Evolutionary conservation across 2,888 invertebrate species (phyloP), one percentile per base, ranked within the genome.

Genomic region (Hirtodrosophila alboralis): DNA sequence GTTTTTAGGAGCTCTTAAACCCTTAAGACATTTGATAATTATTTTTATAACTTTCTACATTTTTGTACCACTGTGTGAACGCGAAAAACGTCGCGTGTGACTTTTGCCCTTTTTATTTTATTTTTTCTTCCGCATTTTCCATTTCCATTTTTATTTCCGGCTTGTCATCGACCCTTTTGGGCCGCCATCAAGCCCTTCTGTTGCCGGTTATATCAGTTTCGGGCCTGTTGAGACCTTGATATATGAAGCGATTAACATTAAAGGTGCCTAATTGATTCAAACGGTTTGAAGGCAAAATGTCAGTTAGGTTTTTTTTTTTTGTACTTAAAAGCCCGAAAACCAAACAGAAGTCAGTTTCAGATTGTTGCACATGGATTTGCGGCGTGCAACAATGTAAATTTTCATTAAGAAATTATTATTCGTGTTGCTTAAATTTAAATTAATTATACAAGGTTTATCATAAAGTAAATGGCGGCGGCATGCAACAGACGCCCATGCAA

Each of bases 191-290:
- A n/a, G n/a, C n/a, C n/a, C n/a, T n/a, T n/a, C n/a, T 1, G 23
- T 47, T 16, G 45, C 27, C 63, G 52, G 58, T 65, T n/a, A n/a
- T n/a, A 53, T 73, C 40, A 62, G 38, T 23, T 72, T 60, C 49
- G 52, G n/a, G 43, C 44, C 43, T 54, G 62, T 47, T 44, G 60
- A 56, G 53, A 36, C 68, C 58, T 58, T 81, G 79, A 84, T 78
- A 73, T 81, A 79, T 84, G 84, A 72, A 59, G 76, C 81, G 78
- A 84, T 84, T 84, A 83, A 75, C 84, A 75, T 76, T 72, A 68
- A 84, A 76, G 81, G 81, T 68, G 62, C 75, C 74, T 81, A 83
- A 84, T 83, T 83, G 84, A 83, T 84, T 77, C 69, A 45, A 48
- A 53, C 40, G 52, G 36, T 60, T 27, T 48, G 36, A 30, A 43